A percentile compares a stretch with the other conserved stretches of the same genome.
phyloP scores from a whole-genome alignment of 2,797 vertebrate species.

The Yasuhikotakia modesta region DNA sequence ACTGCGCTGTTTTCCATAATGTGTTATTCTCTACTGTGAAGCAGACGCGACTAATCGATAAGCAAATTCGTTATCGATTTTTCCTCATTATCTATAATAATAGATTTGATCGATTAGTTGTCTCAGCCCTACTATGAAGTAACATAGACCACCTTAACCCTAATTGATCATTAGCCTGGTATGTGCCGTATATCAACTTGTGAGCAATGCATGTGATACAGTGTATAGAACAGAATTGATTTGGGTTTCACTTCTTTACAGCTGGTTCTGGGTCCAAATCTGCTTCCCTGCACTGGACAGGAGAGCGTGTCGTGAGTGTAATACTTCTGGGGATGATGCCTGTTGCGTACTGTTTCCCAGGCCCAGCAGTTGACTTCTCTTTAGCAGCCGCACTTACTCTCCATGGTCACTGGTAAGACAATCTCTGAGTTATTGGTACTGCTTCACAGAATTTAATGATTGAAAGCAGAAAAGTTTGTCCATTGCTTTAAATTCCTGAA shows the following conservation, averaged over 20 bases:
- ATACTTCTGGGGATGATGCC: slow-evolving; percentile 86
- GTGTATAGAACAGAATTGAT: background rate
- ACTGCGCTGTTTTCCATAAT: too few species aligned
- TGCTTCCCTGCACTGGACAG: slow-evolving; percentile 91
- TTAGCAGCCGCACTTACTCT: slow-evolving; percentile 90
- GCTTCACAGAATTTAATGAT: too few species aligned
- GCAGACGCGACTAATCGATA: too few species aligned
- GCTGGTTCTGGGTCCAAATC: slow-evolving; percentile 80
- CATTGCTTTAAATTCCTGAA: background rate
- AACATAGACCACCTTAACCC: too few species aligned
- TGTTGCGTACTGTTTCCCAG: slow-evolving; percentile 83
- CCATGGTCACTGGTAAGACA: slow-evolving; percentile 91
- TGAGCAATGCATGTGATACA: background rate
- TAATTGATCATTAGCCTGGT: too few species aligned
- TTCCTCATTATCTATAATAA: too few species aligned
- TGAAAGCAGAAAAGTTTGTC: background rate
- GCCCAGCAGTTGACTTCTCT: slow-evolving; percentile 85
- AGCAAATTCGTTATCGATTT: too few species aligned
- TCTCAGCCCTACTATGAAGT: too few species aligned
- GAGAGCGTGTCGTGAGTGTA: slow-evolving; percentile 86
- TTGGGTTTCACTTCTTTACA: slow-evolving; percentile 38
- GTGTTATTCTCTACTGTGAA: too few species aligned
- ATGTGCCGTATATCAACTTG: too few species aligned
- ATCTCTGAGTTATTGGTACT: background rate
- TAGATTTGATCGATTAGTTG: too few species aligned